A percentile compares a stretch with the other conserved stretches of the same genome.
phyloP scores from a whole-genome alignment of 2,797 vertebrate species.

The Tachyglossus aculeatus region DNA sequence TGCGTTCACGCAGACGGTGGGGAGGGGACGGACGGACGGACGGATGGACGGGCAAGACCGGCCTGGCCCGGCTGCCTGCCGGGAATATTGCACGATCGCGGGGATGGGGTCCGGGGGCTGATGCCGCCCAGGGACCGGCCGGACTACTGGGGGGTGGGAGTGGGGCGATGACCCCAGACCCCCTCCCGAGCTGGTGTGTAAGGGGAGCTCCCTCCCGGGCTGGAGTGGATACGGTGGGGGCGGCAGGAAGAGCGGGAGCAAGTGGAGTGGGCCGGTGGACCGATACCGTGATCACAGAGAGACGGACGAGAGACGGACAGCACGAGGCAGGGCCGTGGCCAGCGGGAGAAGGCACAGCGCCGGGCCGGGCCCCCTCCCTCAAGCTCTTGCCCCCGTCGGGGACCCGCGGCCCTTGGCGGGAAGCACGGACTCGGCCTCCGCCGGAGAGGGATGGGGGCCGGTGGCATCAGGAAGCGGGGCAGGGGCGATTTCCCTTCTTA shows the following conservation, averaged over 20 bases:
- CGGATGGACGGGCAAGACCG: background rate
- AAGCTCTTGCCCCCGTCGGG: background rate
- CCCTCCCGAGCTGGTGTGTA: no score
- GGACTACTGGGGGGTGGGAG: background rate
- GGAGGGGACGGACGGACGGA: background rate
- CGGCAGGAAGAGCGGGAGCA: background rate
- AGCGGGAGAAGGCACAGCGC: background rate
- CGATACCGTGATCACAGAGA: background rate
- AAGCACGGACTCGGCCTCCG: background rate
- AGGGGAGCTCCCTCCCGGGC: no score
- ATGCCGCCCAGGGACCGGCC: conserved; percentile 12
- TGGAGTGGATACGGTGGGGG: background rate
- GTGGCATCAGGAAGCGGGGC: no score
- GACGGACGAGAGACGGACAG: no score
- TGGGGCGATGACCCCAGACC: background rate
- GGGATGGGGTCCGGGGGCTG: conserved; percentile 6
- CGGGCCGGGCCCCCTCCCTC: background rate
- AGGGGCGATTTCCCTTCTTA: background rate
- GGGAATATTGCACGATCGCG: conserved; percentile 53
- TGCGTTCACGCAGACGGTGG: conserved; percentile 38
- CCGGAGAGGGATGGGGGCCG: background rate
- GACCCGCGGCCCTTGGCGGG: background rate
- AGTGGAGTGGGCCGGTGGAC: background rate
- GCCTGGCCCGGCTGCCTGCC: background rate
- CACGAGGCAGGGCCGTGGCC: background rate